Evolutionary conservation across 2,888 invertebrate species (phyloP), one percentile per base, ranked within the genome.

Genomic region (Eulithis testata): DNA sequence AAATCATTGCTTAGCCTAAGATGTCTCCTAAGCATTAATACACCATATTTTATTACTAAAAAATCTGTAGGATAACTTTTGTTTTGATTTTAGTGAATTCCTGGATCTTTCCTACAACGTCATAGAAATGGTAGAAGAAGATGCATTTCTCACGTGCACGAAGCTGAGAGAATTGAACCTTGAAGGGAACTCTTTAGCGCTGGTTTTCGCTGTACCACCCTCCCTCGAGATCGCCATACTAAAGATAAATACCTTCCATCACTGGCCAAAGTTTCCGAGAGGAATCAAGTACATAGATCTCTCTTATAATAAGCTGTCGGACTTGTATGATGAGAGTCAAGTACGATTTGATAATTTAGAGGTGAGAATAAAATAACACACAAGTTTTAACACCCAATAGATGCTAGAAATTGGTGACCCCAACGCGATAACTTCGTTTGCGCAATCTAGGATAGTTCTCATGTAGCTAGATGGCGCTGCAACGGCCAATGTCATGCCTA

Each of bases 61-160:
- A 12, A 5, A 5, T 6, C 7, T 47, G 12, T 12, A 47, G 12
- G 1, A 2, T 8, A 44, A n/a, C 47, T 14, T 47, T 3, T 40
- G 40, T 36, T 11, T 11, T 12, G 12, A 31, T 65, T 71, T 40
- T 85, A 93, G 93, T 31, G 92, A 93, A 78, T 78, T 89, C 7
- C 73, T 93, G 56, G 92, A 93, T 60, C 70, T 93, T 55, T 93
- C 93, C 40, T 89, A 90, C 80, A 93, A 93, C 74, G 81, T 86
- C 56, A 91, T 93, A 66, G 90, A 90, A 74, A 84, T 89, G 4
- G 82, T 93, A 6, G 93, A 93, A 79, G 86, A 88, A 60, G 84
- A 88, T 8, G 78, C 91, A 0, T 89, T 93, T 69, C 72, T 86
- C 2, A 74, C 84, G 0, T 91, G 89, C 71, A 80, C 78, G 11